Evolutionary conservation across 2,797 vertebrate species (phyloP), one percentile per base, ranked within the genome.

Genomic region (Sebastes cheni): DNA sequence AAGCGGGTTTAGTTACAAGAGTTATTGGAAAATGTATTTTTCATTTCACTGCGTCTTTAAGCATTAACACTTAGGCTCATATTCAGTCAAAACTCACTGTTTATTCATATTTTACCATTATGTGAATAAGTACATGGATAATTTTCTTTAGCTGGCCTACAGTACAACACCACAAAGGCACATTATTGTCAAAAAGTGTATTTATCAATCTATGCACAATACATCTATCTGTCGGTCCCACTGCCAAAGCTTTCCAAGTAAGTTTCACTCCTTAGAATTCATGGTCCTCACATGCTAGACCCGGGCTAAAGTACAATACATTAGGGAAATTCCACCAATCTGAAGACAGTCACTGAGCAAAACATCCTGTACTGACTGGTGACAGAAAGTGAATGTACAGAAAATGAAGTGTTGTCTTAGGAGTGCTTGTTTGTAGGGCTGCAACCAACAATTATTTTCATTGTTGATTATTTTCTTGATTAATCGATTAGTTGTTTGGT

Each of bases 221-320:
- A 0, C 8, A 10, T n/a, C 6, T 20, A 12, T 58, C 8, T 0
- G 0, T 46, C 1, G 34, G 29, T 27, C 22, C 46, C 6, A 13
- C n/a, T 62, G 71, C 42, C 59, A 54, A 23, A 73, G 42, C 71
- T 1, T 34, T 50, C 22, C 39, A 32, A 46, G 5, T 34, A 25
- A 42, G 10, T 13, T 58, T 75, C 36, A 14, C n/a, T 25, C 34
- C 6, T 23, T 5, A 71, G 1, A 18, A 32, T 34, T 0, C 29
- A 32, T 25, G 39, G 23, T 67, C n/a, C 6, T 13, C 27, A 36
- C 65, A 68, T 27, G 42, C 14, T 2, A 34, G 23, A 22, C 32
- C 2, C 29, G 22, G 34, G 1, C 13, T 58, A 13, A 54, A 25
- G 8, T 66, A 29, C 0, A 67, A 27, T 23, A 16, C 34, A 58